Evolutionary conservation across 2,797 vertebrate species (phyloP), one percentile per base, ranked within the genome.

Genomic region (Sardinella longiceps): DNA sequence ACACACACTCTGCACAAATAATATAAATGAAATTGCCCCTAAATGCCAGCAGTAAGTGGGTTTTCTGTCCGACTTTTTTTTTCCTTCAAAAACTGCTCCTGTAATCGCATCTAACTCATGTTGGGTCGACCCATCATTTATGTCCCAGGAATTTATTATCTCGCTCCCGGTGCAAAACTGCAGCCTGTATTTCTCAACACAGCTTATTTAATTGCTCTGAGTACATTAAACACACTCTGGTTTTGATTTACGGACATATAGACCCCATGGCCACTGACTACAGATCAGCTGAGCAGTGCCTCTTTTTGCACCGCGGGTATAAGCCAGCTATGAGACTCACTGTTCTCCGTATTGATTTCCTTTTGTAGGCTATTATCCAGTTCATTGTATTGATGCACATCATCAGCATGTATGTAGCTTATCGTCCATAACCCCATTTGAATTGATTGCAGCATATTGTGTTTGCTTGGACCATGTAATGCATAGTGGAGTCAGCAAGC

Each of bases 361-460:
- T 56, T 5, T 37, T 84, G 82, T 43, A 89, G 89, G 81, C 84
- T 82, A 87, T 83, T 86, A 86, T 80, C 37, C 33, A 58, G 85
- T 85, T 85, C 25, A 84, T 82, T 84, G 66, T 88, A 84, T 84
- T 83, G 88, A 88, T 87, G 81, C 82, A 89, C 85, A 81, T 63
- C 66, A 84, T 80, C 81, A 87, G 66, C 83, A 86, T 83, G 86
- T 87, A 83, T 87, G 84, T 90, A 81, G 82, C 86, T 87, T 88
- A 85, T 37, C 84, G 82, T 88, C 84, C 70, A 86, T 88, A 89
- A 88, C 87, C 83, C 77, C 86, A 86, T 89, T 90, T 88, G 86
- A 90, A 90, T 88, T 88, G 89, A 89, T 88, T 82, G 30, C 84
- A 86, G 45, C 33, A 77, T 77, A 20, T 39, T 37, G 63, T 77